Percentiles rank a stretch among this genome's conserved stretches.
phyloP scores from a whole-genome alignment of 1,140 invertebrate genomes.

The Venustaconcha ellipsiformis region DNA sequence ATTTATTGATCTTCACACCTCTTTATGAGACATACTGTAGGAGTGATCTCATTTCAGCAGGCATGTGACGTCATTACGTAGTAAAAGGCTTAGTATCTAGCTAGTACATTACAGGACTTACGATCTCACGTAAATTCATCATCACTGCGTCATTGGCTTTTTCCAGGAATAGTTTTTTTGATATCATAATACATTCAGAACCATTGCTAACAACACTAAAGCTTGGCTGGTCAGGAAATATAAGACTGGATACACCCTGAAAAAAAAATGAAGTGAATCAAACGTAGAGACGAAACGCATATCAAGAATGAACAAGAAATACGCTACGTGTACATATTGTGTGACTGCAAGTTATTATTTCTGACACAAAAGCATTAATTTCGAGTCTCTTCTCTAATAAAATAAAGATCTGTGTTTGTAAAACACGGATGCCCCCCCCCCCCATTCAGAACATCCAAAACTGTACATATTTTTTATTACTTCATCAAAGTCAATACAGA shows the following conservation, averaged over 20 bases:
- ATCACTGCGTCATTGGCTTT: constrained; percentile 43
- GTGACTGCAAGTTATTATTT: too few relatives aligned
- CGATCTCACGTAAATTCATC: constrained; percentile 41
- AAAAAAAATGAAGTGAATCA: background rate
- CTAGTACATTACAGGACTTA: constrained; percentile 18
- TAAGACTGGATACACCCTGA: constrained; percentile 50
- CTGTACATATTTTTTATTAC: too few relatives aligned
- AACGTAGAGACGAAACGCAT: background rate
- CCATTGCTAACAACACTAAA: constrained; percentile 57
- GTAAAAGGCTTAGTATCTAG: background rate
- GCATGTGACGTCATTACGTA: background rate
- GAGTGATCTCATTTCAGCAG: background rate
- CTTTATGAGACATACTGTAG: background rate
- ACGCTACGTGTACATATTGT: background rate
- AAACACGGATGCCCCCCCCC: too few relatives aligned
- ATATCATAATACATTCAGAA: constrained; percentile 57
- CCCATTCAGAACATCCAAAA: too few relatives aligned
- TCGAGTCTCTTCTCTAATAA: too few relatives aligned
- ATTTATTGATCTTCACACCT: background rate
- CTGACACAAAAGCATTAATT: too few relatives aligned
- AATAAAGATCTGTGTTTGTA: too few relatives aligned
- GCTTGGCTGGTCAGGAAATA: constrained; percentile 56
- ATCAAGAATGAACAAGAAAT: background rate
- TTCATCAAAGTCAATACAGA: too few relatives aligned
- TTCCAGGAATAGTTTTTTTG: constrained; percentile 52